A percentile compares a stretch with the other conserved stretches of the same genome.
These are phyloP conservation scores for Mya arenaria DNA, from an alignment of 1,140 invertebrate species.

Conservation along the genomic window DNA sequence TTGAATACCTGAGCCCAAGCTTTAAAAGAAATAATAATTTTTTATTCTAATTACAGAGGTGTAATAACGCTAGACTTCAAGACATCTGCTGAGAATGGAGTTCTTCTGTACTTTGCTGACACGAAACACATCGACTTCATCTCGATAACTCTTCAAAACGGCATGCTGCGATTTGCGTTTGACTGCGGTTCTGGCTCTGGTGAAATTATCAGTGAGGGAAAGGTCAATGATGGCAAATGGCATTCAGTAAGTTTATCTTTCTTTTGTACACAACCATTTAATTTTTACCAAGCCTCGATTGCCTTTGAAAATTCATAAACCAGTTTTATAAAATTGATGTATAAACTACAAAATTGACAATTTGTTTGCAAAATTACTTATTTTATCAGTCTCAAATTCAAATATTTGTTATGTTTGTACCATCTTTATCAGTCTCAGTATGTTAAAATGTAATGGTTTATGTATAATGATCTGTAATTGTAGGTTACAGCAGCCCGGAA, in stretches of 20 bases:
- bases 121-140: constrained; percentile 87
- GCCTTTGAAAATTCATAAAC: no score
- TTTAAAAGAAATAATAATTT: no score
- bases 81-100: constrained; percentile 89
- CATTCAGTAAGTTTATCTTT: constrained; percentile 82
- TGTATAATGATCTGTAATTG: no score
- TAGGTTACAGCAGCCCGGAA: constrained; percentile 83
- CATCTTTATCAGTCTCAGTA: no score
- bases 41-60: constrained; percentile 71
- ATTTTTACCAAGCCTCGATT: neutral
- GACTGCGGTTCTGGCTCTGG: constrained; percentile 88
- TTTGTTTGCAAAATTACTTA: no score
- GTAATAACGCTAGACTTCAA: constrained; percentile 92
- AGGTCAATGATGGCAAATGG: constrained; percentile 93
- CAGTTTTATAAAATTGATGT: no score
- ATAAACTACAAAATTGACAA: no score
- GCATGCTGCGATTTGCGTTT: constrained; percentile 88
- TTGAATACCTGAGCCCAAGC: no score
- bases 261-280: neutral
- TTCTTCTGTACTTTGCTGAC: constrained; percentile 92
- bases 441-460: no score
- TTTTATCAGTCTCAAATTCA: no score
- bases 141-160: constrained; percentile 90
- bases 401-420: no score
- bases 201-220: constrained; percentile 80